Conservation (phyloP, 2,888 invertebrate genomes). For the Melieria omissa region DNA sequence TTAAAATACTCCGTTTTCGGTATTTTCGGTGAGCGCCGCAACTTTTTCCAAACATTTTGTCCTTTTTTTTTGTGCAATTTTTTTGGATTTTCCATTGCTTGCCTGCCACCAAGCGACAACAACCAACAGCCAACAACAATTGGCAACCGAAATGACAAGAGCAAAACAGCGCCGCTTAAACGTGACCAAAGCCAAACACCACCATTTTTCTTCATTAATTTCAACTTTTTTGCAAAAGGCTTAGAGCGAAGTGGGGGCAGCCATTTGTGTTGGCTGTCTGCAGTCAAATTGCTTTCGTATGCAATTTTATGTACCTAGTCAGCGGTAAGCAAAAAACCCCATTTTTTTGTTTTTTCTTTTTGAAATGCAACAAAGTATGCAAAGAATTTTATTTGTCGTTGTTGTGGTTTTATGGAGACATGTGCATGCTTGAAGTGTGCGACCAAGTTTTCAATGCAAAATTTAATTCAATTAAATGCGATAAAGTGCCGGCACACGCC, state of each 20-base stretch:
- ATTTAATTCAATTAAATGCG: too few species aligned
- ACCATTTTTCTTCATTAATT: conserved; percentile 26
- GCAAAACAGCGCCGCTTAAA: conserved; percentile 1
- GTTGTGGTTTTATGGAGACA: not conserved
- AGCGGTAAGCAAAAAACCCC: not conserved
- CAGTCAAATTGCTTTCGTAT: conserved; percentile 9
- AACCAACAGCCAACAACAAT: not conserved
- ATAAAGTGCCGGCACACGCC: too few species aligned
- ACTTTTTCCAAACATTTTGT: too few species aligned
- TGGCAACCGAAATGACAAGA: not conserved
- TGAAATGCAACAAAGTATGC: not conserved
- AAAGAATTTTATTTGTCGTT: not conserved
- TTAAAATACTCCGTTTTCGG: too few species aligned
- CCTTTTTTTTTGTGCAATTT: too few species aligned
- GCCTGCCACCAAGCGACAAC: not conserved
- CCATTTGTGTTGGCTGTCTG: not conserved
- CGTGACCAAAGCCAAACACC: conserved; percentile 13
- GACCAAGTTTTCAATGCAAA: too few species aligned
- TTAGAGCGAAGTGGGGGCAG: not conserved
- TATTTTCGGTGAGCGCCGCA: too few species aligned
- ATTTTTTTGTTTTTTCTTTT: not conserved
- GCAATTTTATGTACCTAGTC: conserved; percentile 1
- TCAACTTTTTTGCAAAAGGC: not conserved
- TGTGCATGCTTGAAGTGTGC: too few species aligned
- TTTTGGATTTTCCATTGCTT: not conserved